Conservation (phyloP, 2,113 vertebrate species). For the Antigone vipio region DNA sequence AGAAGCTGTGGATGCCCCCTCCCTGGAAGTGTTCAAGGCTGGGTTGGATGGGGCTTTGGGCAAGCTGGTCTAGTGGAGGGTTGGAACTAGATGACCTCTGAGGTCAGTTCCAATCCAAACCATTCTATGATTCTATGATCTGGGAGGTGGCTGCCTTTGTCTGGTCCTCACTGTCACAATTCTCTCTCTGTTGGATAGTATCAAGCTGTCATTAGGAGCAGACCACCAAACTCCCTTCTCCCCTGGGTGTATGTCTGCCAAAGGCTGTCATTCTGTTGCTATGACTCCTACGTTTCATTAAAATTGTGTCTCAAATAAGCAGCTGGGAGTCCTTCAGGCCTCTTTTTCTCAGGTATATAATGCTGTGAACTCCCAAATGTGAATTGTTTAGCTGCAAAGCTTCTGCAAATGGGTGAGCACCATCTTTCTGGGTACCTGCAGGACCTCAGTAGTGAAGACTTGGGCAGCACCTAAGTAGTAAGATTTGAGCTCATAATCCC, state of each 20-base stretch:
- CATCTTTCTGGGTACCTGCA: neutral
- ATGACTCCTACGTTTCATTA: neutral
- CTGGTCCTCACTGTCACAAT: neutral
- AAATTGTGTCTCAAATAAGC: neutral
- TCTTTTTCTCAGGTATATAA: neutral
- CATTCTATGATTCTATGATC: too few relatives aligned
- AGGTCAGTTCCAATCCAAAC: too few relatives aligned
- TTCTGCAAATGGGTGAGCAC: neutral
- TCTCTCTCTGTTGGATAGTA: neutral
- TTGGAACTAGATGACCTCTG: too few relatives aligned
- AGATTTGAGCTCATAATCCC: neutral
- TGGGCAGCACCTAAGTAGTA: neutral
- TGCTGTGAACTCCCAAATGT: neutral
- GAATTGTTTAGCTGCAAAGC: neutral
- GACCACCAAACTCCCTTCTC: neutral
- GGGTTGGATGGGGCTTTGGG: too few relatives aligned
- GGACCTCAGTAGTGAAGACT: neutral
- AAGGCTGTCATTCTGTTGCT: neutral
- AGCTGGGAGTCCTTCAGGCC: neutral
- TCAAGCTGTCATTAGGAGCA: neutral
- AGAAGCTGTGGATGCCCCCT: too few relatives aligned
- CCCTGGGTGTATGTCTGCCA: too few relatives aligned
- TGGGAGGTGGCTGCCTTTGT: neutral
- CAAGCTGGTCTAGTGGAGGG: too few relatives aligned
- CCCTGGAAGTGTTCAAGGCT: too few relatives aligned